Evolutionary conservation across 2,888 invertebrate genomes (phyloP).

Genomic region (Melanophora roralis): DNA sequence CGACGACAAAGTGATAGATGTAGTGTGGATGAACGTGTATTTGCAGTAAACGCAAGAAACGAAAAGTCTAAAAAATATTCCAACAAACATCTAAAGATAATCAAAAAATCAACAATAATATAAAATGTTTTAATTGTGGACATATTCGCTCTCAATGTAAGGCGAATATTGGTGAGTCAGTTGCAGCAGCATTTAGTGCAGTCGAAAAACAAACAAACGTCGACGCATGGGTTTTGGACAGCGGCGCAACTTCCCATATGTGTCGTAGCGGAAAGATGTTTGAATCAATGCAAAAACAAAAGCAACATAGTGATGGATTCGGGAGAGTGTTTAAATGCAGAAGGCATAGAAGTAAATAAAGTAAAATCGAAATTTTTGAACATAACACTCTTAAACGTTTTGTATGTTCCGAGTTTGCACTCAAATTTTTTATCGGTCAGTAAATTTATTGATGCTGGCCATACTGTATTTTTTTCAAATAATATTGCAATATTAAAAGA

Average conservation of each 20-base stretch:
- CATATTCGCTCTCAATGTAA: conserved; percentile 31
- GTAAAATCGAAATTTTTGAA: conserved; percentile 23
- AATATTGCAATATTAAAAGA: conserved; percentile 19
- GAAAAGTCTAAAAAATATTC: not conserved
- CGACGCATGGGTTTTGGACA: conserved; percentile 33
- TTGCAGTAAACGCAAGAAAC: conserved; percentile 1
- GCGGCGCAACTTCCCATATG: conserved; percentile 47
- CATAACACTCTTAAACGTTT: conserved; percentile 24
- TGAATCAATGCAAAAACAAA: not conserved
- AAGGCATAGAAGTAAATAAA: conserved; percentile 20
- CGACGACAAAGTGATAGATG: not conserved
- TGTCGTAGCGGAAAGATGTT: conserved; percentile 13
- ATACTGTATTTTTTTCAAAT: conserved; percentile 3
- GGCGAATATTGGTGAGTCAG: not conserved
- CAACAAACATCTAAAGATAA: not conserved
- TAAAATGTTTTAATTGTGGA: conserved; percentile 22
- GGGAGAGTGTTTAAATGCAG: conserved; percentile 23
- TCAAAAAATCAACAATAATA: conserved; percentile 21
- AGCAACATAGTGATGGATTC: conserved; percentile 28
- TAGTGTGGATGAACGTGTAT: not conserved
- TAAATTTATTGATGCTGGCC: conserved; percentile 32
- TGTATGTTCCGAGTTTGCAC: conserved; percentile 41
- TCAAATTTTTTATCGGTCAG: conserved; percentile 47
- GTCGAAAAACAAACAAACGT: not conserved
- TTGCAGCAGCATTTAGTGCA: not conserved